A percentile compares a stretch with the other conserved stretches of the same genome.
These are phyloP conservation scores for Polylopha cassiicola DNA, from an alignment of 2,888 invertebrate species.

Conservation along the genomic window DNA sequence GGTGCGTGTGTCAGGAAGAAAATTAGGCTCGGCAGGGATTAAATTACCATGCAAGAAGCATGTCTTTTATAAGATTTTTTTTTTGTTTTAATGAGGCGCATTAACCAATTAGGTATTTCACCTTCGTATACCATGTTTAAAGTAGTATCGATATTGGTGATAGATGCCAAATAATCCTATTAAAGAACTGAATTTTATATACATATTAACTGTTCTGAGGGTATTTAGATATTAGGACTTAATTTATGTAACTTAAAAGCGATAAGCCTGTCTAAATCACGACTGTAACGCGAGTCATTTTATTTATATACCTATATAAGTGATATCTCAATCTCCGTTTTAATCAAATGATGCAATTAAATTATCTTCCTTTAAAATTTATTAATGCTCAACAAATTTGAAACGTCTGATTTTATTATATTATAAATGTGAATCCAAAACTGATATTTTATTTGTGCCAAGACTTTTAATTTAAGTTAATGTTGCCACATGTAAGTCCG, in stretches of 20 bases:
- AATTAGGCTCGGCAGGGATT: slow-evolving; percentile 73
- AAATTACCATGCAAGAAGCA: slow-evolving; percentile 42
- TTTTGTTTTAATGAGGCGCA: slow-evolving; percentile 61
- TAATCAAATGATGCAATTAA: slow-evolving; percentile 29
- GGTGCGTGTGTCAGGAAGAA: slow-evolving; percentile 63
- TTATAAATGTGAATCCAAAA: slow-evolving; percentile 40
- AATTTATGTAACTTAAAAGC: slow-evolving; percentile 59
- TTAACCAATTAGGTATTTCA: slow-evolving; percentile 68
- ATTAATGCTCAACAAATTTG: slow-evolving; percentile 47
- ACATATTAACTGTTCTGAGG: slow-evolving; percentile 75
- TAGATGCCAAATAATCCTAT: slow-evolving; percentile 77
- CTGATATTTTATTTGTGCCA: slow-evolving; percentile 71
- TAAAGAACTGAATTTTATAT: slow-evolving; percentile 78
- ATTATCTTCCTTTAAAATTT: slow-evolving; percentile 31
- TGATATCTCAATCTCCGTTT: slow-evolving; percentile 11
- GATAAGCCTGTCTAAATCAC: slow-evolving; percentile 35
- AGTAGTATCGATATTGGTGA: slow-evolving; percentile 72
- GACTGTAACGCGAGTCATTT: slow-evolving; percentile 38
- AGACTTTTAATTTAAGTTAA: slow-evolving; percentile 59
- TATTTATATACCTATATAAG: slow-evolving; percentile 30
- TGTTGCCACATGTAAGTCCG: slow-evolving; percentile 40
- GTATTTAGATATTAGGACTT: slow-evolving; percentile 69
- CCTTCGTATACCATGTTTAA: slow-evolving; percentile 72
- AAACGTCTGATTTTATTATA: slow-evolving; percentile 34
- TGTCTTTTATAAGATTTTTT: slow-evolving; percentile 46